Evolutionary conservation across 2,113 vertebrate species (phyloP).

Genomic region (Artemisiospiza belli): DNA sequence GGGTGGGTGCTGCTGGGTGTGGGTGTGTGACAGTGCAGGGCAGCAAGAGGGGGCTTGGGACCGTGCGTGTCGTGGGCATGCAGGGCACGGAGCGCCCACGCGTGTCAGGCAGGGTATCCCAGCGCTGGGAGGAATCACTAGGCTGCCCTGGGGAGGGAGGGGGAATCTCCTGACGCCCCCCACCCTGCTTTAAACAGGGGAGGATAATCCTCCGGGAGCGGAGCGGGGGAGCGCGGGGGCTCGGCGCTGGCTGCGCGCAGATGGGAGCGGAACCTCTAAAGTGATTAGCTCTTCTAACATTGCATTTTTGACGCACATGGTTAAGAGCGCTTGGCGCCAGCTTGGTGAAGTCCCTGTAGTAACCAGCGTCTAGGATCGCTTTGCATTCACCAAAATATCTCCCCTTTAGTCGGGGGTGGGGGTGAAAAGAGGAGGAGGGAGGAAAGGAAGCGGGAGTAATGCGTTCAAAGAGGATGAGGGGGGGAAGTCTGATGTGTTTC

Average conservation of each 20-base stretch:
- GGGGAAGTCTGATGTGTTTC: neutral
- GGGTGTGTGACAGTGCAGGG: neutral
- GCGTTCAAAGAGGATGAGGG: neutral
- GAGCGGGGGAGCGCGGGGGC: constrained; percentile 27
- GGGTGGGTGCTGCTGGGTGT: neutral
- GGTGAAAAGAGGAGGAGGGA: neutral
- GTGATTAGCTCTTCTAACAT: constrained; percentile 74
- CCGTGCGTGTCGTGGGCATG: neutral
- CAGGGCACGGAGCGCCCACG: neutral
- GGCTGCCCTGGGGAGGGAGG: neutral
- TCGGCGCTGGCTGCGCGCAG: constrained; percentile 57
- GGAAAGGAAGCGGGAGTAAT: constrained; percentile 37
- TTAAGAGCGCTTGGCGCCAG: constrained; percentile 81
- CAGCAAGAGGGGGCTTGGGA: neutral
- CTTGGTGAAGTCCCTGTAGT: constrained; percentile 67
- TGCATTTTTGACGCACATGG: constrained; percentile 78
- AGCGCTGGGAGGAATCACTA: neutral
- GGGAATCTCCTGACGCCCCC: neutral
- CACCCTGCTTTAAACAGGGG: neutral
- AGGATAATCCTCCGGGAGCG: constrained; percentile 39
- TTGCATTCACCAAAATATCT: constrained; percentile 58
- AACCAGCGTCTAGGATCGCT: constrained; percentile 66
- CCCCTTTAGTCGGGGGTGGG: neutral
- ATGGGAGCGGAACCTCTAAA: constrained; percentile 76
- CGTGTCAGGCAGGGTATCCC: neutral